phyloP scores from a whole-genome alignment of 2,888 invertebrate species.

The Pterobdella sp. region DNA sequence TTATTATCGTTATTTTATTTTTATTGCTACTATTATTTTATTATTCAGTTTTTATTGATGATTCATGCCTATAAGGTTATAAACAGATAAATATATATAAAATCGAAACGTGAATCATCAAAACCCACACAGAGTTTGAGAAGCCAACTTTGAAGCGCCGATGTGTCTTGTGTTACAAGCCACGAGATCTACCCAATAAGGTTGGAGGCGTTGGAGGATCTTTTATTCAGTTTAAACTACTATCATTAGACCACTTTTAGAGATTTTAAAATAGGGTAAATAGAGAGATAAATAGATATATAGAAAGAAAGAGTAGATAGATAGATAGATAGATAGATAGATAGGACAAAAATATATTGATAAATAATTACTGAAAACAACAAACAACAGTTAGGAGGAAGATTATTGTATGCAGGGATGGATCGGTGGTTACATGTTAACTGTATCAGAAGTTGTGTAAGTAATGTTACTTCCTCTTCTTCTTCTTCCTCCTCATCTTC shows the following conservation, averaged over 20 bases:
- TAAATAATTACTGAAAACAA: no score
- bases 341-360: no score
- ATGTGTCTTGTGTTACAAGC: not conserved
- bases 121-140: not conserved
- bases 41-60: no score
- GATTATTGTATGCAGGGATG: slow-evolving; percentile 79
- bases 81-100: not conserved
- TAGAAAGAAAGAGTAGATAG: no score
- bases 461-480: no score
- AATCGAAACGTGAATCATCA: not conserved
- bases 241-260: not conserved
- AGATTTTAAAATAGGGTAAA: not conserved
- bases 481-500: not conserved
- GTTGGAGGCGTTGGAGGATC: not conserved
- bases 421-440: slow-evolving; percentile 91
- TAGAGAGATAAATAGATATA: no score
- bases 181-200: not conserved
- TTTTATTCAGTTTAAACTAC: not conserved
- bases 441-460: no score
- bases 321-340: no score
- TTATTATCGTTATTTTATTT: not conserved
- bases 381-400: slow-evolving; percentile 54
- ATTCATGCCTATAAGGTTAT: no score
- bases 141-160: not conserved
- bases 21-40: no score